Base-by-base conservation (phyloP, 1,140 invertebrate species). In the Bombus waltoni region DNA sequence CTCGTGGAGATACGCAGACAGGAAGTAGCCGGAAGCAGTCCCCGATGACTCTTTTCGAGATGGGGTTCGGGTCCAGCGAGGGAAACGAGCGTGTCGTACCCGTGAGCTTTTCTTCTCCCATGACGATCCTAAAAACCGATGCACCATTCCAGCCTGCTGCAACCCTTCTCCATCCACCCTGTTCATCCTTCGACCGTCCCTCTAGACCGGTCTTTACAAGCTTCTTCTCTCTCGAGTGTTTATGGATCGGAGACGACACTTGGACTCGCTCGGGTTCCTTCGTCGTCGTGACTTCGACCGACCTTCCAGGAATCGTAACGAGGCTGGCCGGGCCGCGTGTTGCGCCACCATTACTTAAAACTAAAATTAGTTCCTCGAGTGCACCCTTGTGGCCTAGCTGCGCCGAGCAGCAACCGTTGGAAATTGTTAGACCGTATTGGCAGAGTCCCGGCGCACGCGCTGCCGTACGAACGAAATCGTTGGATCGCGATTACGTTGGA, bases 181-280 rank as follows among this genome's bases (percentile, higher is more conserved):
- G 10, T 25, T 28, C 75, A 13, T 13, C 18, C 15, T 22, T 6
- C 6, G 1, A 1, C 25, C 25, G 3, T 65, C 57, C 22, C 66
- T 32, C n/a, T 75, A n/a, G 42, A 13, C 35, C 13, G 35, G 53
- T 79, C 83, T 42, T 81, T 62, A 47, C 82, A 79, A 79, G 40
- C 84, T 66, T 59, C 73, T 66, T 73, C 62, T 76, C 75, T 68
- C 70, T 57, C 25, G 25, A 79, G 76, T 80, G 83, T 85, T 85
- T 85, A 85, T 85, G 83, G 83, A 85, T 85, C 83, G 72, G 66
- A 80, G 83, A 85, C 83, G 76, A 85, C 83, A 86, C 80, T 89
- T 87, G 73, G 88, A 89, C 85, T 82, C 81, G 89, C 81, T 84
- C 68, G 81, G 78, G 75, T 87, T 74, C 85, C 85, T 84, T 74